Evolutionary conservation across 2,888 invertebrate genomes (phyloP).

Genomic region (Prosapia bicincta): DNA sequence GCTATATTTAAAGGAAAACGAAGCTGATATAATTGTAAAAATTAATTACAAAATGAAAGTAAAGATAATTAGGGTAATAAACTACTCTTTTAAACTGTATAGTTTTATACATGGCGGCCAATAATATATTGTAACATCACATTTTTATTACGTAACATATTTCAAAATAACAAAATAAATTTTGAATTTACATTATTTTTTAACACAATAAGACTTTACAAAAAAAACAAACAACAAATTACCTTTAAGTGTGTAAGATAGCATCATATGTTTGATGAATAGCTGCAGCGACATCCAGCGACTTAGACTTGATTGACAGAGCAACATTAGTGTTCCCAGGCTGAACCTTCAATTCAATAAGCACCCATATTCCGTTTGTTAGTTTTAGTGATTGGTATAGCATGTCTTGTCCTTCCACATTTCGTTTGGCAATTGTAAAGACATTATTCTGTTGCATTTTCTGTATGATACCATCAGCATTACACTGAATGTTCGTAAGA

Average conservation of each 20-base stretch:
- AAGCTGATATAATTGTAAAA: too few relatives aligned
- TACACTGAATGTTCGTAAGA: slow-evolving; percentile 73
- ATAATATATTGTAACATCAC: too few relatives aligned
- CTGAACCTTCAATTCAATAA: slow-evolving; percentile 92
- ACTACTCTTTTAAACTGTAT: too few relatives aligned
- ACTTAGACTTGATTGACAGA: slow-evolving; percentile 82
- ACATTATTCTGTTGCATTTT: slow-evolving; percentile 96
- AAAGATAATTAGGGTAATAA: too few relatives aligned
- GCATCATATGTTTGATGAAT: slow-evolving; percentile 91
- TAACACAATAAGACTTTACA: too few relatives aligned
- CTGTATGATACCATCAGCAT: slow-evolving; percentile 84
- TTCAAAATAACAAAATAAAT: not conserved
- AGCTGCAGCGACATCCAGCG: slow-evolving; percentile 86
- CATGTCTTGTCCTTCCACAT: slow-evolving; percentile 99
- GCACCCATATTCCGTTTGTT: slow-evolving; percentile 95
- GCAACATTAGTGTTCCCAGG: slow-evolving; percentile 91
- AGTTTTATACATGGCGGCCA: too few relatives aligned
- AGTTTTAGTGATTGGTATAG: slow-evolving; percentile 96
- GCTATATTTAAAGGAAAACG: too few relatives aligned
- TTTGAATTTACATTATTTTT: not conserved
- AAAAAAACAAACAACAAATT: not conserved
- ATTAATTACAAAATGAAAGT: too few relatives aligned
- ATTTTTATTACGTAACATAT: too few relatives aligned
- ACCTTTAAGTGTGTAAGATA: slow-evolving; percentile 58
- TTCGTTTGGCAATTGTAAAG: slow-evolving; percentile 96